Evolutionary conservation across 2,797 vertebrate species (phyloP).

Genomic region (Oreonectes daqikongensis): DNA sequence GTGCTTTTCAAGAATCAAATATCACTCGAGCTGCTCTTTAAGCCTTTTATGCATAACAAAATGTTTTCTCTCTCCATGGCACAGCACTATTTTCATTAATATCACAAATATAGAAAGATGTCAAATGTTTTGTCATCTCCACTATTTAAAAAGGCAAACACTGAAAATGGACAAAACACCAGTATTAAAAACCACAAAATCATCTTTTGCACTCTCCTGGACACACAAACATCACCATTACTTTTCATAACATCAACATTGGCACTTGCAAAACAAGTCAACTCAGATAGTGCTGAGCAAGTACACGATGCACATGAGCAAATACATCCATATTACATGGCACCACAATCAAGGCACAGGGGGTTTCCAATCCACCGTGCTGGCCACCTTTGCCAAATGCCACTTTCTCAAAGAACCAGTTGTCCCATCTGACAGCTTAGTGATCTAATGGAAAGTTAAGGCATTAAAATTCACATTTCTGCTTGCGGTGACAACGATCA

Average conservation of each 20-base stretch:
- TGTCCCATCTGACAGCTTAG: conserved; percentile 23
- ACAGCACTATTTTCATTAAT: conserved; percentile 52
- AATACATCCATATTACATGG: conserved; percentile 44
- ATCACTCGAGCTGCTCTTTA: conserved; percentile 50
- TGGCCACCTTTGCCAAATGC: not conserved
- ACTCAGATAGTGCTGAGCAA: conserved; percentile 40
- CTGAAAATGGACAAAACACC: conserved; percentile 54
- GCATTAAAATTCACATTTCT: conserved; percentile 34
- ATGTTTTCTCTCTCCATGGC: conserved; percentile 39
- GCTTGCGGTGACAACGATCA: conserved; percentile 34
- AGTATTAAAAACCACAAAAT: conserved; percentile 61
- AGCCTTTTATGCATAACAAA: conserved; percentile 44
- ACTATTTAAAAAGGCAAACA: conserved; percentile 54
- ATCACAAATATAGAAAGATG: conserved; percentile 49
- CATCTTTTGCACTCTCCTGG: conserved; percentile 41
- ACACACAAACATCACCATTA: conserved; percentile 45
- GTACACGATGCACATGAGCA: conserved; percentile 22
- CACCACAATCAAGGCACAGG: conserved; percentile 40
- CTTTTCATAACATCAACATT: conserved; percentile 51
- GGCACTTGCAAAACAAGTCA: conserved; percentile 58
- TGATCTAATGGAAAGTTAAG: conserved; percentile 39
- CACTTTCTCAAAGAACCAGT: conserved; percentile 35
- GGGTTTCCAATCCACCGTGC: conserved; percentile 15
- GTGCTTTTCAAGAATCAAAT: conserved; percentile 54
- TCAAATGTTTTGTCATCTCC: conserved; percentile 43